phyloP scores from a whole-genome alignment of 2,888 invertebrate genomes.

The Lasius platythorax region DNA sequence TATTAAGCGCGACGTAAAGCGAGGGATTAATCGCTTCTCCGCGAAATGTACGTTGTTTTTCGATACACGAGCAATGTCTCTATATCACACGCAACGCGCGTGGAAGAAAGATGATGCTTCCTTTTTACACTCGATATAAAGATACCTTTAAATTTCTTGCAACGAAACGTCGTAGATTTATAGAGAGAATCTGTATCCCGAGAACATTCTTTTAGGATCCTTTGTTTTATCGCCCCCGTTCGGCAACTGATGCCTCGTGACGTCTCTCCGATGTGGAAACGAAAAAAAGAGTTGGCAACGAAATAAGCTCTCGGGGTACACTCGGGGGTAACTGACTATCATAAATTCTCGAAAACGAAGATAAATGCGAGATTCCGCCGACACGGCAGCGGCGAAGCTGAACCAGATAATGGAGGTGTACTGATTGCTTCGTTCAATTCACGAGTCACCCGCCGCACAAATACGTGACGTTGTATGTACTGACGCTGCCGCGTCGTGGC shows the following conservation, averaged over 20 bases:
- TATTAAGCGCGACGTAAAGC: slow-evolving; percentile 18
- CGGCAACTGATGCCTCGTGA: slow-evolving; percentile 37
- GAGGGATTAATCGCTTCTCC: background rate
- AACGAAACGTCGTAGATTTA: background rate
- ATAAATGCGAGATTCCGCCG: slow-evolving; percentile 57
- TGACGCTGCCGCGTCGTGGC: slow-evolving; percentile 58
- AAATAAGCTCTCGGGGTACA: slow-evolving; percentile 51
- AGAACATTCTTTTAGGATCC: background rate
- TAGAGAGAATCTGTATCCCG: background rate
- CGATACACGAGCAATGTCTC: background rate
- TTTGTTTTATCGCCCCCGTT: background rate
- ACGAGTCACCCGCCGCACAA: slow-evolving; percentile 62
- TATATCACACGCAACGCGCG: background rate
- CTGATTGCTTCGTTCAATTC: slow-evolving; percentile 70
- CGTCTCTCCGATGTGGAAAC: slow-evolving; percentile 23
- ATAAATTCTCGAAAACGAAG: slow-evolving; percentile 62
- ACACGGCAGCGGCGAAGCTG: slow-evolving; percentile 54
- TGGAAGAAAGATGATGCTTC: background rate
- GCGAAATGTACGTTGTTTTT: slow-evolving; percentile 2
- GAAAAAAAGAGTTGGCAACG: slow-evolving; percentile 38
- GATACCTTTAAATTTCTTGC: background rate
- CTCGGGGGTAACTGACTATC: slow-evolving; percentile 53
- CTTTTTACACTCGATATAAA: background rate
- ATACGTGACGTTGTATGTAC: slow-evolving; percentile 61
- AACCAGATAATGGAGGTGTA: slow-evolving; percentile 65